phyloP scores from a whole-genome alignment of 2,113 vertebrate species.

The Fulmarus glacialis region DNA sequence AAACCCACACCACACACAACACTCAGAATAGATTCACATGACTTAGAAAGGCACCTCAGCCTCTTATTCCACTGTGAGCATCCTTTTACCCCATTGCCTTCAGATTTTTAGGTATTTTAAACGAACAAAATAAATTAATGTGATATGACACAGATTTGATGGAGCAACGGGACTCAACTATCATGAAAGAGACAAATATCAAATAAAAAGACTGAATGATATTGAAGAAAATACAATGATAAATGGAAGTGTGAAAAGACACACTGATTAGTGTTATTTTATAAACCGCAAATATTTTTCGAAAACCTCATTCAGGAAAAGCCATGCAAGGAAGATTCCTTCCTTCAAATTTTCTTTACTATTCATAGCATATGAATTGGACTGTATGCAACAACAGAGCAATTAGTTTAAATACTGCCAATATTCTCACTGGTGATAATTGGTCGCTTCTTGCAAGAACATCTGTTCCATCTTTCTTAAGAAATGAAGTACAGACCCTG shows the following conservation, averaged over 20 bases:
- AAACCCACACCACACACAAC: neutral
- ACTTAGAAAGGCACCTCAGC: neutral
- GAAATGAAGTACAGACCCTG: slow-evolving; percentile 27
- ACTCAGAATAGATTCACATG: neutral
- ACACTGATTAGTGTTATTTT: neutral
- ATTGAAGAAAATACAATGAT: neutral
- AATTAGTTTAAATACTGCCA: slow-evolving; percentile 57
- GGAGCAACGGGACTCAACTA: neutral
- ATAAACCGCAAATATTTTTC: neutral
- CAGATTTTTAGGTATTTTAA: neutral
- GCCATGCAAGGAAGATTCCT: neutral
- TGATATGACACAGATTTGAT: neutral
- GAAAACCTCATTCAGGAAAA: neutral
- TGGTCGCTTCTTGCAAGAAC: slow-evolving; percentile 57
- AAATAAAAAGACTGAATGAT: neutral
- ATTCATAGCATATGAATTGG: neutral
- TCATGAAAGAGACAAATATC: neutral
- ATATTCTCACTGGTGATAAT: slow-evolving; percentile 54
- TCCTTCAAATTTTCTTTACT: slow-evolving; percentile 6
- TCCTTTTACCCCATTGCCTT: neutral
- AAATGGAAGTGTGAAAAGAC: neutral
- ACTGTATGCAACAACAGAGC: slow-evolving; percentile 1
- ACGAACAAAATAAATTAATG: neutral
- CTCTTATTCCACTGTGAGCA: neutral
- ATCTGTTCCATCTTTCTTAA: slow-evolving; percentile 59